Evolutionary conservation across 2,888 invertebrate species (phyloP), one percentile per base, ranked within the genome.

Genomic region (Strigamia crassipes): DNA sequence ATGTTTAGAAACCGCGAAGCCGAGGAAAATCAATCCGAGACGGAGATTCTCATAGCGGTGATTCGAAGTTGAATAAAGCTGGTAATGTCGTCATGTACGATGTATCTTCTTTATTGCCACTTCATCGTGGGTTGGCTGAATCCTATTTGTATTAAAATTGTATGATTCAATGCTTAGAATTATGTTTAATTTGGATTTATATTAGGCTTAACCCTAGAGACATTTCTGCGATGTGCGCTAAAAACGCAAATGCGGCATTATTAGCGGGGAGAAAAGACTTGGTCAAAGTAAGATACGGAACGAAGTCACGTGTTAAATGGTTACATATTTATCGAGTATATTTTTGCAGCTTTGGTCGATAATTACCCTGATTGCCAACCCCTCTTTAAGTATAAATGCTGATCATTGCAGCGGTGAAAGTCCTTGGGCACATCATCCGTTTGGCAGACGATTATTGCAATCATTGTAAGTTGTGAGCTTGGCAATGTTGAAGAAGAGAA

Each of bases 391-490:
- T 83, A 86, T 86, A 0, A 85, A 84, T 61, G 82, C 83, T n/a
- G 85, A 87, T 83, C 86, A 86, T 8, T 92, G 94, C 85, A 92
- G 18, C 23, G 18, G n/a, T 61, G 61, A 61, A 21, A 61, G 21
- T 86, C 93, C 93, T 80, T 94, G 94, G 94, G 90, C 92, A 4
- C 90, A 91, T 80, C 94, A 95, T 89, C 96, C 97, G 0, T 94
- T 96, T 85, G 96, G 96, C 84, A 92, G 93, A 86, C 92, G 92
- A 85, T 89, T 97, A 85, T 90, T 97, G 84, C 94, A 96, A 86
- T 93, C 95, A 1, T 89, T 97, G 96, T 96, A 89, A 91, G 93
- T 89, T 81, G 18, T 31, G 15, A 2, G 9, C 13, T 81, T 27
- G 9, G 38, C 13, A 12, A 78, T 88, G 88, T 84, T 21, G 9